Base-by-base conservation (phyloP, 1,140 invertebrate species). In the Bactericera cockerelli region DNA sequence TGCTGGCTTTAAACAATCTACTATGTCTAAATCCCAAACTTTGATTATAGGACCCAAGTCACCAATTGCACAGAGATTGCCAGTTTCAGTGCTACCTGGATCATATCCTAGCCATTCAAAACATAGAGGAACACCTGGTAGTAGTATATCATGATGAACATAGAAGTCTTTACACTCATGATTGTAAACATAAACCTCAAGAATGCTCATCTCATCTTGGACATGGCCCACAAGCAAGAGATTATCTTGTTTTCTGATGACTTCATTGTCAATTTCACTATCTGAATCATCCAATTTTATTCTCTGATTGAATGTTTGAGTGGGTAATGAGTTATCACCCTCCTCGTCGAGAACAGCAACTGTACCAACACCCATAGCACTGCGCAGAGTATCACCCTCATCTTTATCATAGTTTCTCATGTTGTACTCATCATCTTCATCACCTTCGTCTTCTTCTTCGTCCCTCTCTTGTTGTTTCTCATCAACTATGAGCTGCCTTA, bases 101-200 rank as follows among this genome's bases (percentile, higher is more conserved):
- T 93, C 85, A 74, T 83, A 90, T 70, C 87, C 84, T 31, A 96
- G 70, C 89, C 92, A 96, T 72, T 96, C 92, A 25, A 96, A 79
- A 67, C 88, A 91, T 6, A 97, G 72, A 3, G 93, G 93, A 69
- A 90, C 89, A 49, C 87, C 81, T 2, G 90, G 83, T 54, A 97
- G 72, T 13, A 93, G 70, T 54, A 93, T 82, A 69, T 97, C 92
- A 73, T 97, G 93, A 70, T 97, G 92, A 10, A 93, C 84, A 71
- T 95, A 98, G 56, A 95, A 80, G 19, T 88, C 88, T 36, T 79
- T 84, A 68, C 91, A 86, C 26, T 81, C 78, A 70, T 90, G 83
- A 73, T 97, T 97, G 68, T 91, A 94, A 39, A 97, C 82, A 78
- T 88, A 86, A 54, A 96, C 79, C 81, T 96, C 91, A 63, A 98